These are phyloP conservation scores for Volucella bombylans DNA, from an alignment of 2,888 invertebrate species.

Conservation along the genomic window DNA sequence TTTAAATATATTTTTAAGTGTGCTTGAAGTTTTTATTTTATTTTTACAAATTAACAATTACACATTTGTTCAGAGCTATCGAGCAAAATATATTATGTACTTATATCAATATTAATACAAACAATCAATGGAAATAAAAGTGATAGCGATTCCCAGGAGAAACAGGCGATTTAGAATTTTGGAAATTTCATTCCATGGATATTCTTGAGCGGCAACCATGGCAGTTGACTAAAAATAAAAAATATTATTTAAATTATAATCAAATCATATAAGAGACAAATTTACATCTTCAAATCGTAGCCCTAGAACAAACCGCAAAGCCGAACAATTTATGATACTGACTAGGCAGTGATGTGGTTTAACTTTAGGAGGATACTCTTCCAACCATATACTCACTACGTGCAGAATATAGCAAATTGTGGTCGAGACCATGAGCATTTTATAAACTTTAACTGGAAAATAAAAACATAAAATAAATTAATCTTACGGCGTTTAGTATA, in stretches of 20 bases:
- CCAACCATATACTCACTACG: conserved; percentile 79
- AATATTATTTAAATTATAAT: background rate
- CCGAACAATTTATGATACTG: conserved; percentile 76
- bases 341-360: conserved; percentile 76
- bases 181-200: conserved; percentile 80
- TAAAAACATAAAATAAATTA: background rate
- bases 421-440: conserved; percentile 76
- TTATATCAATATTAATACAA: conserved; percentile 16
- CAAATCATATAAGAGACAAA: conserved; percentile 48
- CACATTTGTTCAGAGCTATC: background rate
- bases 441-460: conserved; percentile 78
- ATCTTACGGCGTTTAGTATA: too few species aligned
- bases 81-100: background rate
- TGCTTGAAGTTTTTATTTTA: background rate
- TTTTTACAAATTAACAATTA: too few species aligned
- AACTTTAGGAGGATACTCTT: conserved; percentile 78
- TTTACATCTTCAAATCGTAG: conserved; percentile 79
- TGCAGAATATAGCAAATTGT: conserved; percentile 79
- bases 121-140: conserved; percentile 27
- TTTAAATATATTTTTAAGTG: background rate
- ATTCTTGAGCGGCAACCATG: conserved; percentile 77
- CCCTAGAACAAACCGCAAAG: conserved; percentile 77
- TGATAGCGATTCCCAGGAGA: conserved; percentile 73
- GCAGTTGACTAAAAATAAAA: conserved; percentile 76
- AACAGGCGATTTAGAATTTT: conserved; percentile 78